These are phyloP conservation scores for Orthosia gothica DNA, from an alignment of 2,888 invertebrate genomes.

Conservation along the genomic window DNA sequence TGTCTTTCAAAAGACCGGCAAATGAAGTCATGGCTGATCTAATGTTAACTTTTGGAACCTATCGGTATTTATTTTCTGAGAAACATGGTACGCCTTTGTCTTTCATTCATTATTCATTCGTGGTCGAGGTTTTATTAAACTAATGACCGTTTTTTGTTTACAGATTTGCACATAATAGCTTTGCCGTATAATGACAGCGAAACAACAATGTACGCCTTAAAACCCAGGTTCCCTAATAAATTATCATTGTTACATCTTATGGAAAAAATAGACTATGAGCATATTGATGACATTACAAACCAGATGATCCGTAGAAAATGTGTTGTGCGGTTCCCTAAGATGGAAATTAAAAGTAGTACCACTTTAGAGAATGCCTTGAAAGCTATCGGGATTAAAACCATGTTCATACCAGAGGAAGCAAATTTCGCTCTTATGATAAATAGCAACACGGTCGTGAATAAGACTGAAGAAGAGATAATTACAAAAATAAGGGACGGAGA, in stretches of 20 bases:
- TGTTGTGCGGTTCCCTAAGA: constrained; percentile 93
- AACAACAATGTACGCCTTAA: constrained; percentile 93
- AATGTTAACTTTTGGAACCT: constrained; percentile 92
- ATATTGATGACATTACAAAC: constrained; percentile 88
- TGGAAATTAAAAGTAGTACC: constrained; percentile 93
- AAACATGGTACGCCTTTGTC: constrained; percentile 76
- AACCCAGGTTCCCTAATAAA: constrained; percentile 88
- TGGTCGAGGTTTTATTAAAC: neutral
- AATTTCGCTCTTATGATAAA: constrained; percentile 93
- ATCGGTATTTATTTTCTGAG: constrained; percentile 76
- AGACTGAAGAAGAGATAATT: constrained; percentile 76
- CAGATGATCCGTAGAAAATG: constrained; percentile 87
- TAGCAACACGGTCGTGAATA: constrained; percentile 66
- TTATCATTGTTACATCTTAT: constrained; percentile 88
- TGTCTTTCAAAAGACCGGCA: constrained; percentile 87
- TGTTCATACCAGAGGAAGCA: constrained; percentile 92
- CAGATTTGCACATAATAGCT: constrained; percentile 92
- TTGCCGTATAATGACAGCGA: constrained; percentile 94
- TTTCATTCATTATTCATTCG: constrained; percentile 8
- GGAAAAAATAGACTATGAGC: constrained; percentile 84
- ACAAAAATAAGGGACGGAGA: constrained; percentile 71
- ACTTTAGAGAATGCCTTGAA: constrained; percentile 91
- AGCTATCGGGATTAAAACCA: constrained; percentile 91
- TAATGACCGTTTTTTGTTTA: constrained; percentile 52
- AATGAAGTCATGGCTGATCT: constrained; percentile 89